Evolutionary conservation across 2,888 invertebrate species (phyloP), one percentile per base, ranked within the genome.

Genomic region (Merodon equestris): DNA sequence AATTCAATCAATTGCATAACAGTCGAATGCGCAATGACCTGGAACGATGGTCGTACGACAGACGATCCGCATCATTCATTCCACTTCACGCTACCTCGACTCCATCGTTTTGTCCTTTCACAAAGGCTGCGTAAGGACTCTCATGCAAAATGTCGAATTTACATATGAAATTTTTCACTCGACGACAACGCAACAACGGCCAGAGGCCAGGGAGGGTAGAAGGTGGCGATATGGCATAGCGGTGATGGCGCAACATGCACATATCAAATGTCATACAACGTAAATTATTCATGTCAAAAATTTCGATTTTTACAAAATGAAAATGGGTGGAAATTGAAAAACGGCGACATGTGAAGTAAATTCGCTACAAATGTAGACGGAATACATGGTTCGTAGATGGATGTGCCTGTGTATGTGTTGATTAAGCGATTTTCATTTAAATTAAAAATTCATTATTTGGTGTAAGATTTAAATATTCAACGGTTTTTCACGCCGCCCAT

Each of bases 371-470:
- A 27, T 4, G 44, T n/a, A 27, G n/a, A 12, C n/a, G n/a, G n/a
- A n/a, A n/a, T n/a, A n/a, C n/a, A n/a, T n/a, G n/a, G 13, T 7
- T 27, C 2, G 27, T 27, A 7, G 27, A 27, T 27, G 27, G 27
- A 27, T 27, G 27, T 27, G 2, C 27, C 2, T 27, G 27, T 57
- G 50, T 72, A 60, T 73, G 79, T 79, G 74, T 70, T 74, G 79
- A 79, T 79, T 79, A 79, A 79, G 79, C 79, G 79, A 79, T 79
- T 79, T 79, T 79, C 79, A 79, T 79, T 79, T 79, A 79, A 79
- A 79, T 79, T 74, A 79, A 79, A 79, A 79, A 79, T 79, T 79
- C 68, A 79, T 79, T 68, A 79, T 79, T 74, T 79, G 63, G 73
- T 79, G 77, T 79, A 79, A 79, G 73, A 70, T 74, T 79, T 79